Percentiles rank a stretch among this genome's conserved stretches.
Evolutionary conservation across 53 echinoderm and acorn worm genomes (phyloP).

Genomic region (Glandiceps talaboti): DNA sequence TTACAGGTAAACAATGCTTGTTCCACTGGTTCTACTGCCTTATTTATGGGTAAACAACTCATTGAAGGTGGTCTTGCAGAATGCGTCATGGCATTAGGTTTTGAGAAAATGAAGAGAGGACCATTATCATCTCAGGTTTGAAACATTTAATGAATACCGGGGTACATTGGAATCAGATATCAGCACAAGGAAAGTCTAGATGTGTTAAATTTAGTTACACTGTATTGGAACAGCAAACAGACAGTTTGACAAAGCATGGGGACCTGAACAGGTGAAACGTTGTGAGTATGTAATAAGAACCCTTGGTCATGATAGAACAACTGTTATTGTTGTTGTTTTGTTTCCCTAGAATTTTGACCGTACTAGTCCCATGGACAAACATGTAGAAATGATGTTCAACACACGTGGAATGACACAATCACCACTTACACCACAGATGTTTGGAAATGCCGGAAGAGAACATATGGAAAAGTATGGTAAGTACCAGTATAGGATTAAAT

Average conservation of each 20-base stretch:
- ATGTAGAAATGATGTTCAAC: slow-evolving; percentile 47
- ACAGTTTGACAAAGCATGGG: too few relatives aligned
- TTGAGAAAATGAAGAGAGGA: slow-evolving; percentile 89
- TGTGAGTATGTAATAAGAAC: too few relatives aligned
- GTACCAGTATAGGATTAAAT: too few relatives aligned
- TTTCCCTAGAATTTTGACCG: slow-evolving; percentile 46
- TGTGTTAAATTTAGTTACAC: too few relatives aligned
- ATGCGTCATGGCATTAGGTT: slow-evolving; percentile 84
- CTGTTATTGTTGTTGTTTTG: neutral
- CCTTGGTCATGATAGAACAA: too few relatives aligned
- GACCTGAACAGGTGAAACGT: too few relatives aligned
- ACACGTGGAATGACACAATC: slow-evolving; percentile 40
- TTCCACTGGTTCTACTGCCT: slow-evolving; percentile 82
- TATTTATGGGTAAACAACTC: slow-evolving; percentile 81
- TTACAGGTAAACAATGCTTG: slow-evolving; percentile 87
- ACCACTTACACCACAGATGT: slow-evolving; percentile 77
- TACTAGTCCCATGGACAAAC: slow-evolving; percentile 72
- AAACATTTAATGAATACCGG: too few relatives aligned
- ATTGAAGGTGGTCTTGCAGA: slow-evolving; percentile 77
- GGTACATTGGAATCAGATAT: too few relatives aligned
- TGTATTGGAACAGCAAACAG: too few relatives aligned
- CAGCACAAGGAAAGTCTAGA: too few relatives aligned
- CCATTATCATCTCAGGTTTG: slow-evolving; percentile 58
- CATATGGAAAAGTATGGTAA: slow-evolving; percentile 96
- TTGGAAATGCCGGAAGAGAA: slow-evolving; percentile 88